A percentile compares a stretch with the other conserved stretches of the same genome.
Conservation (phyloP, 2,113 vertebrate species). For the Thamnophis sirtalis region DNA sequence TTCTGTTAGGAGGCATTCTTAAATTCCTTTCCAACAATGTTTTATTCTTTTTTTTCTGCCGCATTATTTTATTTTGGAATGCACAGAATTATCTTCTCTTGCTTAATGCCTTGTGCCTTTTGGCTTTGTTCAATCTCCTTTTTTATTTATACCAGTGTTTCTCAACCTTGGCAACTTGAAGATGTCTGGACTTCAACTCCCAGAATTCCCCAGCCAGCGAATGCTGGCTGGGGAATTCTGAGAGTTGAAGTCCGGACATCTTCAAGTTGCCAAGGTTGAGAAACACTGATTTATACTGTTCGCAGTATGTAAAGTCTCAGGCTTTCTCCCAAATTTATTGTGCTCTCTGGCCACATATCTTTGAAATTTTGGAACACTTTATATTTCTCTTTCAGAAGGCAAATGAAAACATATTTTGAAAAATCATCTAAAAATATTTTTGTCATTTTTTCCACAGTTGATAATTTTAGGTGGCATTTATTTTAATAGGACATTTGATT, state of each 20-base stretch:
- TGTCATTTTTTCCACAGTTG: neutral
- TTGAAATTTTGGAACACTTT: neutral
- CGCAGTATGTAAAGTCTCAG: neutral
- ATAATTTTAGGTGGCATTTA: neutral
- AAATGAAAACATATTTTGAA: neutral
- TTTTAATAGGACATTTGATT: neutral
- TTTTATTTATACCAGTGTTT: neutral
- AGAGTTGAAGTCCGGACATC: no score
- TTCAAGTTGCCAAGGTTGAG: no score
- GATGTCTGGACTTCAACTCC: no score
- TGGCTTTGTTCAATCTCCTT: neutral
- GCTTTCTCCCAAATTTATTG: neutral
- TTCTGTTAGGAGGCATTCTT: neutral
- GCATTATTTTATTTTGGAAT: neutral
- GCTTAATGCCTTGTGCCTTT: neutral
- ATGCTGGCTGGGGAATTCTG: no score
- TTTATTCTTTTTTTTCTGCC: neutral
- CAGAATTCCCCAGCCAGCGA: no score
- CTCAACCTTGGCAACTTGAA: no score
- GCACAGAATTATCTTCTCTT: neutral
- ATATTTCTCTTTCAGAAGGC: neutral
- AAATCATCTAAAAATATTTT: neutral
- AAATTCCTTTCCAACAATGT: neutral
- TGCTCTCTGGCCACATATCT: neutral
- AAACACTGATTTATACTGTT: no score